phyloP scores from a whole-genome alignment of 2,888 invertebrate genomes.

The Dolichomitus sp. region DNA sequence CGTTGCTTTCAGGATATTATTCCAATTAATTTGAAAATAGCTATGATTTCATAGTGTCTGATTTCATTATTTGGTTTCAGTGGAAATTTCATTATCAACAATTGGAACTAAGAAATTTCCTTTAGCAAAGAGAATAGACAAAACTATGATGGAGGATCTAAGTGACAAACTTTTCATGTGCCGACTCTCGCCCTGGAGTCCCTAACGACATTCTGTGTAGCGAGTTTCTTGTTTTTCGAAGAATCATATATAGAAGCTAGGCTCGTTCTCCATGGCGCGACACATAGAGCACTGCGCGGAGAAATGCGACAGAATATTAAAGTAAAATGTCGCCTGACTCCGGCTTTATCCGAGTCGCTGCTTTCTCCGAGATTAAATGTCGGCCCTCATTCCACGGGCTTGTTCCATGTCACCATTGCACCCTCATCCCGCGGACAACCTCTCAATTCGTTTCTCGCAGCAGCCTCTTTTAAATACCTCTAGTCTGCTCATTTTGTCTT shows the following conservation, averaged over 20 bases:
- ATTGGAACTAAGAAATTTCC: constrained; percentile 23
- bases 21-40: no score
- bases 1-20: no score
- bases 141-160: constrained; percentile 11
- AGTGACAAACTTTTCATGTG: constrained; percentile 45
- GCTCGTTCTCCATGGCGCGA: constrained; percentile 69
- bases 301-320: constrained; percentile 79
- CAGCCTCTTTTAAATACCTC: constrained; percentile 49
- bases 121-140: constrained; percentile 10
- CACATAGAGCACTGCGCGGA: constrained; percentile 67
- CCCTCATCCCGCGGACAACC: constrained; percentile 47
- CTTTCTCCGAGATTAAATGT: constrained; percentile 83
- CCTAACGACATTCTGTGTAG: constrained; percentile 29
- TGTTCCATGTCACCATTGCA: constrained; percentile 51
- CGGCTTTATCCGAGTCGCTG: constrained; percentile 63
- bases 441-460: constrained; percentile 47
- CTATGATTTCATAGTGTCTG: no score
- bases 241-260: constrained; percentile 37
- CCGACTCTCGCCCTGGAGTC: neutral
- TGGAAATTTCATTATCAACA: constrained; percentile 14
- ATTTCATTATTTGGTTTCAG: neutral
- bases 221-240: constrained; percentile 48
- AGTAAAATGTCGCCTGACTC: constrained; percentile 76
- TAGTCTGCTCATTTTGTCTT: constrained; percentile 37
- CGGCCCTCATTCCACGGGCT: constrained; percentile 68